These are phyloP conservation scores for Drosophila repleta DNA, from an alignment of 1,140 invertebrate genomes.

Conservation along the genomic window DNA sequence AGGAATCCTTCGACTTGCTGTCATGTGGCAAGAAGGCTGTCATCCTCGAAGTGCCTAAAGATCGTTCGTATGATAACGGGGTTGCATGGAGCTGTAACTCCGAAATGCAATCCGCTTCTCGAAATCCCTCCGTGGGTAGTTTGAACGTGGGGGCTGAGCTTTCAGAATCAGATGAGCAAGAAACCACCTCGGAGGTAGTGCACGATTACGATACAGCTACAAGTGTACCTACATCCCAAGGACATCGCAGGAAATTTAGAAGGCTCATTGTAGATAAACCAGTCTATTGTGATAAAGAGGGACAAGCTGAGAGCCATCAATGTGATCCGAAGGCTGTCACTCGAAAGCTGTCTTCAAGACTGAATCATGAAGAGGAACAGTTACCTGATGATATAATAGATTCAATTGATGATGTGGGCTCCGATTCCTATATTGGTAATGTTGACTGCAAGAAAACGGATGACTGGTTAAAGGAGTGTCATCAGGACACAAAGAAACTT, in stretches of 20 bases:
- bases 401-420: neutral
- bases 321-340: neutral
- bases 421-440: neutral
- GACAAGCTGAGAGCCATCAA: neutral
- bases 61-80: slow-evolving; percentile 8
- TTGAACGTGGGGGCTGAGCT: slow-evolving; percentile 52
- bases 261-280: slow-evolving; percentile 1
- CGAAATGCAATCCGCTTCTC: neutral
- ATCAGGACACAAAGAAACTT: neutral
- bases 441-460: neutral
- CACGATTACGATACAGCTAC: neutral
- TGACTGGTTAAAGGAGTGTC: neutral
- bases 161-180: slow-evolving; percentile 39
- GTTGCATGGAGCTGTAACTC: neutral
- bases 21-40: slow-evolving; percentile 24
- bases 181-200: neutral
- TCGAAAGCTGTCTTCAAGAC: neutral
- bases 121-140: slow-evolving; percentile 20
- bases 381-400: neutral
- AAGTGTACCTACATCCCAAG: neutral
- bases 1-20: slow-evolving; percentile 3
- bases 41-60: slow-evolving; percentile 35
- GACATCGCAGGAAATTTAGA: slow-evolving; percentile 39
- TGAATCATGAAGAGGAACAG: neutral
- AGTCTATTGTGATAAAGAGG: slow-evolving; percentile 1